Evolutionary conservation across 2,797 vertebrate genomes (phyloP), one percentile per base, ranked within the genome.

Genomic region (Cyclura pinguis): DNA sequence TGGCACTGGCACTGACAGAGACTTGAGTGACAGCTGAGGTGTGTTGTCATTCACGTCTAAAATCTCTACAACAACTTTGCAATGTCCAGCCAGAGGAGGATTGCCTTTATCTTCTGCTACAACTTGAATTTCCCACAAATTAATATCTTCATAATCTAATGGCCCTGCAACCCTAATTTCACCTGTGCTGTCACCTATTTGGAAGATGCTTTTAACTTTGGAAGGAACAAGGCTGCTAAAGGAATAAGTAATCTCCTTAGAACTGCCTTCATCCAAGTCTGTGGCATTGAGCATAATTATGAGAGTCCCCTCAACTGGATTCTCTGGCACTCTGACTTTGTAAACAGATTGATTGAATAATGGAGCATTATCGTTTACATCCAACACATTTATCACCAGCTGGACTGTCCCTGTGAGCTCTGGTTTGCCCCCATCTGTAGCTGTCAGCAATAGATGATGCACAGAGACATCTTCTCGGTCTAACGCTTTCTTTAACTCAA

Each of bases 41-140:
- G 88, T 89, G 24, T 98, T 98, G 13, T 98, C 98, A 69, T 98
- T 98, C 7, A 97, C 3, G 29, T 98, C 98, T 59, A 97, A 18
- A 59, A 98, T 80, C 88, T 96, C 93, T 52, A 98, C 97, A 5
- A 96, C 83, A 5, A 98, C 89, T 1, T 91, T 92, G 90, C 97
- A 97, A 1, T 98, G 97, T 12, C 97, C 97, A 4, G 90, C 91
- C n/a, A 98, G 83, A 32, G 96, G 92, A 47, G 94, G 93, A 27
- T 18, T 0, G 0, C 96, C 97, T 92, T 96, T 98, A 82, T 98
- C 98, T 14, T 96, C 94, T 24, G 98, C 98, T 16, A 97, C 94
- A 52, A 98, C 95, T 0, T 97, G 95, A 89, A 98, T 96, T 92
- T 98, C 96, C 90, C 97, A 98, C 18, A 84, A 87, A n/a, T 47